phyloP scores from a whole-genome alignment of 2,797 vertebrate species.

The Centropyge bicolor region DNA sequence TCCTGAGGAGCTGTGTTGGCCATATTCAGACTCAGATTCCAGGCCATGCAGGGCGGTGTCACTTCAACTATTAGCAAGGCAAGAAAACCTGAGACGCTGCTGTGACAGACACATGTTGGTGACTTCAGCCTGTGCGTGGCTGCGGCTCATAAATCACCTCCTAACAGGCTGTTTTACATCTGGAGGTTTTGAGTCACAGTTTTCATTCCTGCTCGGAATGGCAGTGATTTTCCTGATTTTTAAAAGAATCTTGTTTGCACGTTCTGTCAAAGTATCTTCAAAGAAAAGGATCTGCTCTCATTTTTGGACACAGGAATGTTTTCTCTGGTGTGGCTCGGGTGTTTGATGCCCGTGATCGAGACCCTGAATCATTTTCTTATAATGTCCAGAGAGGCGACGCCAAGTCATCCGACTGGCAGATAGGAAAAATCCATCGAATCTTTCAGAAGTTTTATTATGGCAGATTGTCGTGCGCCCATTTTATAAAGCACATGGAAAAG shows the following conservation, averaged over 20 bases:
- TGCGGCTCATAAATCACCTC: slow-evolving; percentile 47
- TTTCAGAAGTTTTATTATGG: slow-evolving; percentile 14
- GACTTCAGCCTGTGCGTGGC: slow-evolving; percentile 32
- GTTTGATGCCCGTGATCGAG: slow-evolving; percentile 36
- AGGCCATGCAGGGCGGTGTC: background rate
- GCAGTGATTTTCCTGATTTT: slow-evolving; percentile 26
- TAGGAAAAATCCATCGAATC: background rate
- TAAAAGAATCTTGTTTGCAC: slow-evolving; percentile 16
- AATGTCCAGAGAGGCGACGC: slow-evolving; percentile 19
- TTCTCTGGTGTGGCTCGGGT: slow-evolving; percentile 40
- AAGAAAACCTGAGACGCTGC: background rate
- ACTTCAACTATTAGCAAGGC: slow-evolving; percentile 8
- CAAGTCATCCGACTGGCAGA: slow-evolving; percentile 37
- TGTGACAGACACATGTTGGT: slow-evolving; percentile 28
- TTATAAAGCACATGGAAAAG: slow-evolving; percentile 13
- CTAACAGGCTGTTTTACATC: slow-evolving; percentile 35
- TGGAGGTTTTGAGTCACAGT: slow-evolving; percentile 40
- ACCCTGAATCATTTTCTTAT: slow-evolving; percentile 37
- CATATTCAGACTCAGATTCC: slow-evolving; percentile 1
- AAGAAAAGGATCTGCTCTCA: slow-evolving; percentile 43
- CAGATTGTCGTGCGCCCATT: background rate
- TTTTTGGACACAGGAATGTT: slow-evolving; percentile 55
- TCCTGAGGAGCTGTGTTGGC: background rate
- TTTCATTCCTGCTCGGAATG: slow-evolving; percentile 18
- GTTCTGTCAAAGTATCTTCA: slow-evolving; percentile 56